phyloP scores from a whole-genome alignment of 2,888 invertebrate species.

The Synergus umbraculus region DNA sequence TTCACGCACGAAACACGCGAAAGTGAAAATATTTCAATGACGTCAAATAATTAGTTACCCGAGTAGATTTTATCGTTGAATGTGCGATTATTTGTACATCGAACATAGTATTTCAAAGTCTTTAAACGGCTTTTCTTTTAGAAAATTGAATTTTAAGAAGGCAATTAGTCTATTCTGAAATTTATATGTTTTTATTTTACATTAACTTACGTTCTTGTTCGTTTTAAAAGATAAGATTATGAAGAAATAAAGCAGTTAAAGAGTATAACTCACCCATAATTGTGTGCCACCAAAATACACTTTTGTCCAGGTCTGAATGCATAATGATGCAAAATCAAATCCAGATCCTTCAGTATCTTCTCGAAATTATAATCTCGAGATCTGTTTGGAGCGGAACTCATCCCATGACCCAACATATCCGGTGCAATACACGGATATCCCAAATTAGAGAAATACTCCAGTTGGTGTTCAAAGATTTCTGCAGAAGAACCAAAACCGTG shows the following conservation, averaged over 20 bases:
- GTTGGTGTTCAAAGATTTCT: slow-evolving; percentile 82
- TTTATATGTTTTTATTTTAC: neutral
- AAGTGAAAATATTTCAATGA: slow-evolving; percentile 30
- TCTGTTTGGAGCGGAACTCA: slow-evolving; percentile 81
- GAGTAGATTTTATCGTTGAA: slow-evolving; percentile 22
- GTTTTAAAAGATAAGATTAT: neutral
- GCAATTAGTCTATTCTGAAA: neutral
- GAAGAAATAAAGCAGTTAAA: neutral
- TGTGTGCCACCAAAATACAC: slow-evolving; percentile 83
- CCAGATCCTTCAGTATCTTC: slow-evolving; percentile 80
- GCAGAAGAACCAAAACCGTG: slow-evolving; percentile 85
- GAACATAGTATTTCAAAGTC: neutral
- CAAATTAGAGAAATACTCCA: slow-evolving; percentile 79
- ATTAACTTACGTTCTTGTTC: no score
- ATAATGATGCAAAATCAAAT: slow-evolving; percentile 82
- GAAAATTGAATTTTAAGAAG: neutral
- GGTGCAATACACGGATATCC: slow-evolving; percentile 84
- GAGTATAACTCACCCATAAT: slow-evolving; percentile 80
- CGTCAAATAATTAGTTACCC: slow-evolving; percentile 15
- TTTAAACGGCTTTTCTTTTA: neutral
- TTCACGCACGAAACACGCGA: slow-evolving; percentile 24
- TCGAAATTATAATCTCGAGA: slow-evolving; percentile 81
- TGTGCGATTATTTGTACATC: neutral
- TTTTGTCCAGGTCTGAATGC: slow-evolving; percentile 79
- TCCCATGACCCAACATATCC: slow-evolving; percentile 84